Evolutionary conservation across 2,888 invertebrate genomes (phyloP).

Genomic region (Sinelater perroti): DNA sequence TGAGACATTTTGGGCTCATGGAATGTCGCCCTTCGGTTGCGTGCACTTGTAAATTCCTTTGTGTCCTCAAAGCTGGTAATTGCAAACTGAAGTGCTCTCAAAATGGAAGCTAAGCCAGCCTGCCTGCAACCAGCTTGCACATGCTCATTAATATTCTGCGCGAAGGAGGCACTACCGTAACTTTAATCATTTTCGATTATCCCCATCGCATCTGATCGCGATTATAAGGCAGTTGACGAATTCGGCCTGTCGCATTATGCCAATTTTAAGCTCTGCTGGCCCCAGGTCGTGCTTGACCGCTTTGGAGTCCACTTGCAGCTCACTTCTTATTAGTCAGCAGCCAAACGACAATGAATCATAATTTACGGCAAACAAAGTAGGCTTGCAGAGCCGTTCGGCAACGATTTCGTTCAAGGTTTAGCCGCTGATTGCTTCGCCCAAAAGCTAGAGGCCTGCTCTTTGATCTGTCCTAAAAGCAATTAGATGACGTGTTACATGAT

Average conservation of each 20-base stretch:
- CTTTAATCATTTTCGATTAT: constrained; percentile 13
- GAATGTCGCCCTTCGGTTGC: background rate
- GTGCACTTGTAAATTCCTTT: background rate
- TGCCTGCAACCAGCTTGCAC: constrained; percentile 1
- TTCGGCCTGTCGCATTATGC: background rate
- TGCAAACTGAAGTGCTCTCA: background rate
- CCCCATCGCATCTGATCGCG: constrained; percentile 4
- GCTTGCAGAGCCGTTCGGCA: background rate
- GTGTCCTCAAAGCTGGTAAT: background rate
- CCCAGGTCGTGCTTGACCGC: constrained; percentile 4
- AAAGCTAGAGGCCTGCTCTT: too few species aligned
- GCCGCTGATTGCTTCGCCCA: background rate
- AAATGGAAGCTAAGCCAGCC: background rate
- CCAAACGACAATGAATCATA: constrained; percentile 8
- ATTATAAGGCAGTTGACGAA: background rate
- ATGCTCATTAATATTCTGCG: constrained; percentile 16
- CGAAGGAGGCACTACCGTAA: background rate
- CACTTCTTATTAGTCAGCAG: constrained; percentile 17
- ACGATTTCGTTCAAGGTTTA: constrained; percentile 2
- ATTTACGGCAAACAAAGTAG: constrained; percentile 1
- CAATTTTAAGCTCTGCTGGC: constrained; percentile 5
- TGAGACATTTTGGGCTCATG: background rate
- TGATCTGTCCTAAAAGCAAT: too few species aligned
- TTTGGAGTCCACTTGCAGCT: constrained; percentile 1
- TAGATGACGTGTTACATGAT: too few species aligned